Evolutionary conservation across 2,797 vertebrate genomes (phyloP).

Genomic region (Notoglanidium macrostoma): DNA sequence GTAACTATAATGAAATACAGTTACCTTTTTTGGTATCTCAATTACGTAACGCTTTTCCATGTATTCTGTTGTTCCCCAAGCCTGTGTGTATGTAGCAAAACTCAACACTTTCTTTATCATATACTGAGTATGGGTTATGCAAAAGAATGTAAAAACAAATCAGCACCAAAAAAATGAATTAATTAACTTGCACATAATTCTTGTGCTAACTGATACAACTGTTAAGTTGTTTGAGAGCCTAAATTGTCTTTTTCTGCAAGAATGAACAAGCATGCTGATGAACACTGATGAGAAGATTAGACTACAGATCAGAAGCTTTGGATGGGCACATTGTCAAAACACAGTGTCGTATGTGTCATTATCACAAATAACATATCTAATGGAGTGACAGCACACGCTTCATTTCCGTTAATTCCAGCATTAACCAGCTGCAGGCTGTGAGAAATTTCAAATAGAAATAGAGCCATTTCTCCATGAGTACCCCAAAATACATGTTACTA

Average conservation of each 20-base stretch:
- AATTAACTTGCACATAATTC: conserved; percentile 1
- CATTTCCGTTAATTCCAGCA: conserved; percentile 32
- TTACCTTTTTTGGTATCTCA: no score
- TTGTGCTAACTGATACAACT: conserved; percentile 12
- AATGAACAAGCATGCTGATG: conserved; percentile 28
- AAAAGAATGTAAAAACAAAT: not conserved
- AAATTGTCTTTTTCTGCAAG: conserved; percentile 21
- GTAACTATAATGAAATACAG: no score
- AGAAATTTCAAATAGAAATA: conserved; percentile 13
- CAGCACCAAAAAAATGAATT: not conserved
- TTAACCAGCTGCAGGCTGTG: conserved; percentile 8
- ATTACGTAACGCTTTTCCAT: no score
- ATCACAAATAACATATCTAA: conserved; percentile 45
- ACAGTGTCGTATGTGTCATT: conserved; percentile 45
- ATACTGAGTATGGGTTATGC: not conserved
- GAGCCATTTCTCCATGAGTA: not conserved
- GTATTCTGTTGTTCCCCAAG: no score
- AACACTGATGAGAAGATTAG: conserved; percentile 17
- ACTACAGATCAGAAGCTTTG: conserved; percentile 22
- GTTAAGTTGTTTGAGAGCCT: conserved; percentile 12
- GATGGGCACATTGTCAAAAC: conserved; percentile 47
- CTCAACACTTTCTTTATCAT: not conserved
- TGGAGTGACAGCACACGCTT: conserved; percentile 41
- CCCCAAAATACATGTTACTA: not conserved
- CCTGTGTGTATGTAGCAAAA: not conserved